These are phyloP conservation scores for Alosa sapidissima DNA, from an alignment of 2,797 vertebrate species.

Conservation along the genomic window DNA sequence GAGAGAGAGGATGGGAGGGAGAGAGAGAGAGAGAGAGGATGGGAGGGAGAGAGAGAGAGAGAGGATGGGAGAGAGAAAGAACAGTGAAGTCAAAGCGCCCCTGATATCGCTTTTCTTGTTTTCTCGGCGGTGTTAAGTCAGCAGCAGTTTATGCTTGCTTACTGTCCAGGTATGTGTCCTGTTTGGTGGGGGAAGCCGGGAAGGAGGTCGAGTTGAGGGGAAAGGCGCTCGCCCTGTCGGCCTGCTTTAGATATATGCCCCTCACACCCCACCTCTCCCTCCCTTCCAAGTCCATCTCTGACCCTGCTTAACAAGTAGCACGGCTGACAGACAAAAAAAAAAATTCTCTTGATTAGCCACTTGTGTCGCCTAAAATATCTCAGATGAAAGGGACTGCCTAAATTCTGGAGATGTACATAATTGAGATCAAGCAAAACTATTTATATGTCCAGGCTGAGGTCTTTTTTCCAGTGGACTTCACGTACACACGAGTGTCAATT, in stretches of 20 bases:
- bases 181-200: neutral
- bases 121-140: neutral
- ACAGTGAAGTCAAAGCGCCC: slow-evolving; percentile 44
- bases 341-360: neutral
- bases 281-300: neutral
- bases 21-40: neutral
- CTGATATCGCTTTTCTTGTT: neutral
- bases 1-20: neutral
- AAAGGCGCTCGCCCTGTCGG: neutral
- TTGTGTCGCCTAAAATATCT: neutral
- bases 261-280: neutral
- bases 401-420: neutral
- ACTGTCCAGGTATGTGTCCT: neutral
- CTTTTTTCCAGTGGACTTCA: neutral
- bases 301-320: neutral
- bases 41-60: slow-evolving; percentile 31
- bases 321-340: neutral
- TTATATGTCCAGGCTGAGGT: neutral
- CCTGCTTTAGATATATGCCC: neutral
- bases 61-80: slow-evolving; percentile 29
- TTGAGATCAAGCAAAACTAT: neutral
- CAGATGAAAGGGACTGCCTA: neutral
- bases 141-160: neutral
- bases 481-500: neutral
- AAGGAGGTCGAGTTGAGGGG: neutral